Base-by-base conservation (phyloP, 2,113 vertebrate genomes). In the Vidua macroura region DNA sequence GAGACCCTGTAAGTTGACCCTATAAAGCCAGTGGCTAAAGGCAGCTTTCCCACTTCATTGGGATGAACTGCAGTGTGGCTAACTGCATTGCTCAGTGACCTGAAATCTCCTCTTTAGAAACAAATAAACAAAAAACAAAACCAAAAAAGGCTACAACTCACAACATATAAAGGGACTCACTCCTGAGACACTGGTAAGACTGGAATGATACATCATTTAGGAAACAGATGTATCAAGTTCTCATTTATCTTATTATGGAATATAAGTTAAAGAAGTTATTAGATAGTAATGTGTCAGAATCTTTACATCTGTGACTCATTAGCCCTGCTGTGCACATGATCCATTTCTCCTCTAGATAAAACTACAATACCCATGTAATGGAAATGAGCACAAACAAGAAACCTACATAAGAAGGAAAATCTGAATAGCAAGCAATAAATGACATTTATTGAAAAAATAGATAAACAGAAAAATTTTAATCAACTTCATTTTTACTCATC, bases 301-400 rank as follows among this genome's bases (percentile, higher is more conserved):
- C 92, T 93, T 96, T 95, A 97, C 97, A 98, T 98, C 98, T 98
- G 98, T 97, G 97, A 96, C 94, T 98, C 98, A 98, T 98, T 98
- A 98, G 96, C 67, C 94, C 95, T 88, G 85, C 93, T 97, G 88
- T 96, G 96, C 94, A 96, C 72, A 86, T 13, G 92, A 95, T 88
- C 89, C 67, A 76, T 94, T 97, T 95, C 92, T 93, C 88, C 95
- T 80, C 85, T 72, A 67, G 31, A 92, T n/a, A 88, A 96, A 98
- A 91, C 63, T 94, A 83, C 82, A 78, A 86, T 88, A 95, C 60
- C 79, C 92, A 10, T 59, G 73, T 49, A 92, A 83, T 93, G 49
- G 93, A 97, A 97, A 96, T 90, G 83, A 95, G 93, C 82, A 97
- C 81, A 96, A 97, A 96, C 56, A 92, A 96, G 74, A 94, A 95